Percentiles rank a stretch among this genome's conserved stretches.
Conservation (phyloP, 2,797 vertebrate genomes). For the Chromis chromis region DNA sequence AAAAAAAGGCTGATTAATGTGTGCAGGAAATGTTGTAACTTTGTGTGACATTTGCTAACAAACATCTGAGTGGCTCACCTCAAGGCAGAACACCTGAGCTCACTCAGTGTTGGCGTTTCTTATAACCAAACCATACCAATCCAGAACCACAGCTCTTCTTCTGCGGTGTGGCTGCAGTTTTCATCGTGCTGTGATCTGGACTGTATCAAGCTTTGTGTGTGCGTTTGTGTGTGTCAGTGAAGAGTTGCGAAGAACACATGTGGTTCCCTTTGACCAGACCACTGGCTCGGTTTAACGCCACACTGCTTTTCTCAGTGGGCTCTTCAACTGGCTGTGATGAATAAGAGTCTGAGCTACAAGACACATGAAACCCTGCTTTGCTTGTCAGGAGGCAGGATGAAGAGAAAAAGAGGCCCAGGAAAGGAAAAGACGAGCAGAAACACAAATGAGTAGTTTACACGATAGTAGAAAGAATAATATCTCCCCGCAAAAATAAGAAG, state of each 20-base stretch:
- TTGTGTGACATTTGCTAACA: conserved; percentile 47
- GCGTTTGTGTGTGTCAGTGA: conserved; percentile 24
- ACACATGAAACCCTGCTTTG: conserved; percentile 58
- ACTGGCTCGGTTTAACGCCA: conserved; percentile 60
- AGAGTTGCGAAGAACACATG: conserved; percentile 63
- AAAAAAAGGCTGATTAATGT: conserved; percentile 45
- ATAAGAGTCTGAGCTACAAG: conserved; percentile 56
- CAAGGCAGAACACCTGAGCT: conserved; percentile 66
- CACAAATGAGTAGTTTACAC: neutral
- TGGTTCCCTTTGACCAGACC: conserved; percentile 65
- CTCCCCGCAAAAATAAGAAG: neutral
- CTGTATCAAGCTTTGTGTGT: conserved; percentile 43
- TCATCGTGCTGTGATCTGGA: conserved; percentile 56
- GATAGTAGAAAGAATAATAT: neutral
- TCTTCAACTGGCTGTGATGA: conserved; percentile 55
- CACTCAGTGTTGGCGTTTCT: conserved; percentile 25
- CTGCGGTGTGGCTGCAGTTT: conserved; percentile 37
- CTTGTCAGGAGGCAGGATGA: conserved; percentile 42
- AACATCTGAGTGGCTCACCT: conserved; percentile 50
- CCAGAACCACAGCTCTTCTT: conserved; percentile 37
- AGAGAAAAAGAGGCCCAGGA: conserved; percentile 27
- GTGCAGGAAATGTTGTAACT: conserved; percentile 43
- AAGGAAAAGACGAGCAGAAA: conserved; percentile 10
- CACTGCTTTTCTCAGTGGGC: conserved; percentile 61
- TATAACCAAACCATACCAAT: neutral